Base-by-base conservation (phyloP, 2,797 vertebrate genomes). In the Avahi laniger region DNA sequence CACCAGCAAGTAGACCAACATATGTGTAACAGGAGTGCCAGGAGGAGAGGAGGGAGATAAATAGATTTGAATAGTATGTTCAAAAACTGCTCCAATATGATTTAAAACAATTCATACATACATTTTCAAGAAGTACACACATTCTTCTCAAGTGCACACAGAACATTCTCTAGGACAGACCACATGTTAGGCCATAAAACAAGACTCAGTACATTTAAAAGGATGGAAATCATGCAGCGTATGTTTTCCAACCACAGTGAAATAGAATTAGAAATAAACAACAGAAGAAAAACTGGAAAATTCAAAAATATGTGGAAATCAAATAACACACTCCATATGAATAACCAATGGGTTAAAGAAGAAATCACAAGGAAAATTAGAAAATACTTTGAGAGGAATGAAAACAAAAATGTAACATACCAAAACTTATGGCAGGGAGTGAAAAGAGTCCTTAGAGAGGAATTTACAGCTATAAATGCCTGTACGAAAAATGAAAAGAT, bases 361-460 rank as follows among this genome's bases (percentile, higher is more conserved):
- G 84, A 95, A 90, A 84, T 52, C 70, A 63, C 28, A 46, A 57
- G 59, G 65, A 84, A 84, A 95, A 76, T 72, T 41, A 90, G 91
- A 89, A 79, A 94, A 92, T 43, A 43, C 41, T 59, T 65, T 9
- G 18, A 78, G 93, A 89, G 65, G 28, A 93, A 72, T 43, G 18
- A 76, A 89, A 90, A 76, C 70, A 50, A 93, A 86, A 95, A 78
- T 3, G 54, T 11, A 88, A 61, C 63, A 76, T 20, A 35, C 43
- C 73, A 67, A 88, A 93, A 69, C 69, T 76, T 59, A 46, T 0
- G 33, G 41, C 54, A 67, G 33, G 28, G 2, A 46, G 30, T n/a
- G 35, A 35, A 84, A 89, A 61, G 28, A 52, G 59, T 72, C 12
- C 89, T 67, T 76, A 79, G 48, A 52, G 65, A 75, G 35, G 59